A percentile compares a stretch with the other conserved stretches of the same genome.
phyloP scores from a whole-genome alignment of 2,888 invertebrate genomes.

The Dichetophora obliterata region DNA sequence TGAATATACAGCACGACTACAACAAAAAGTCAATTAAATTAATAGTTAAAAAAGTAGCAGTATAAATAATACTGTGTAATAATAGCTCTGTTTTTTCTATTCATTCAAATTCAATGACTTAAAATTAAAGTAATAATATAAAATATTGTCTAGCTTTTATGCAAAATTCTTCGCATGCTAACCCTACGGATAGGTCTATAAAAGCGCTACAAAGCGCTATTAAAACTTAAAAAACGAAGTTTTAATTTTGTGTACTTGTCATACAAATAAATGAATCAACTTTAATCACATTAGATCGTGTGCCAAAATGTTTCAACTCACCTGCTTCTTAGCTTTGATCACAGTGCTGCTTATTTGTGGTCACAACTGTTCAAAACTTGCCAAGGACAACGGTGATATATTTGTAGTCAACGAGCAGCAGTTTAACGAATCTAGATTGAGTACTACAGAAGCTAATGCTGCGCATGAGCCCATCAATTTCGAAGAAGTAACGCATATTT shows the following conservation, averaged over 20 bases:
- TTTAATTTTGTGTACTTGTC: neutral
- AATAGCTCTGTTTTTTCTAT: neutral
- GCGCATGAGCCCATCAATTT: conserved; percentile 60
- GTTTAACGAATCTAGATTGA: conserved; percentile 51
- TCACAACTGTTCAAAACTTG: conserved; percentile 44
- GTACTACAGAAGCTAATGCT: conserved; percentile 28
- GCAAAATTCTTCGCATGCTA: no score
- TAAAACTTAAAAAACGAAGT: no score
- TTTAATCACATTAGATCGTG: neutral
- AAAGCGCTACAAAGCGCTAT: neutral
- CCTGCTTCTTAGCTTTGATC: neutral
- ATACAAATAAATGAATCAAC: neutral
- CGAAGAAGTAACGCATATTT: conserved; percentile 68
- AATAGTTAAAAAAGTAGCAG: no score
- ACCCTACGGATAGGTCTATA: no score
- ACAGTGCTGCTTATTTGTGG: neutral
- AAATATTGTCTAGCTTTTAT: no score
- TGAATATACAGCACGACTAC: no score
- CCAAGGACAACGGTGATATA: conserved; percentile 62
- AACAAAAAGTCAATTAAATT: no score
- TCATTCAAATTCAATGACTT: neutral
- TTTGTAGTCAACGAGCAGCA: conserved; percentile 51
- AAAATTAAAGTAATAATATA: no score
- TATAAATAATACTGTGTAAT: no score
- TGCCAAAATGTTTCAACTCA: no score